Base-by-base conservation (phyloP, 2,888 invertebrate species). In the Phaonia tiefii region DNA sequence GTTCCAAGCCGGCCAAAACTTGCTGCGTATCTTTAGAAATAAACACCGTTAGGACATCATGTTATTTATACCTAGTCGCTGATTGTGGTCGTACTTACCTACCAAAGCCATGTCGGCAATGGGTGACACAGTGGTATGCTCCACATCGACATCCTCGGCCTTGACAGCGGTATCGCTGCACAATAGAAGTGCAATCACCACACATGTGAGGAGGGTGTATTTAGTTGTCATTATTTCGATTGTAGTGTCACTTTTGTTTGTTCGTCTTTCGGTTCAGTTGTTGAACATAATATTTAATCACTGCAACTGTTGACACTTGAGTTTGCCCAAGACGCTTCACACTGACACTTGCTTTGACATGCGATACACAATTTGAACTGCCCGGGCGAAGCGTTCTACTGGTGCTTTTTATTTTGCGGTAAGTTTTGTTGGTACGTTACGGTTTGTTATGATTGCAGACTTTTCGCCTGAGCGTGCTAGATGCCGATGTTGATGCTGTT, bases 381-480 rank as follows among this genome's bases (percentile, higher is more conserved):
- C 85, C 86, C 85, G 83, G 85, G 83, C 85, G 86, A 86, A 86
- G 86, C 86, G 83, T 77, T 63, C 76, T 87, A 84, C 86, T 84
- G 77, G 84, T 88, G 88, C 88, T 89, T 89, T 89, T 89, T 89
- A 89, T 89, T 86, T 87, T 85, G 72, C 84, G 79, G 67, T 82
- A 73, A 75, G 58, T 70, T 71, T 82, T 80, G 71, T 80, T 81
- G 54, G 51, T 79, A 65, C 71, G 44, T 37, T 1, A 42, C 60
- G 17, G 10, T 4, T 25, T 63, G 8, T 46, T 26, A 15, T 70
- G 67, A n/a, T 69, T 37, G 46, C 26, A 7, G 56, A 20, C 51
- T 56, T 11, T 20, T 5, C 51, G 51, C n/a, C 44, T 2, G 31
- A 54, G 75, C 66, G n/a, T 60, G 60, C 42, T 20, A 7, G 5